Evolutionary conservation across 2,888 invertebrate genomes (phyloP).

Genomic region (Athalia cordata): DNA sequence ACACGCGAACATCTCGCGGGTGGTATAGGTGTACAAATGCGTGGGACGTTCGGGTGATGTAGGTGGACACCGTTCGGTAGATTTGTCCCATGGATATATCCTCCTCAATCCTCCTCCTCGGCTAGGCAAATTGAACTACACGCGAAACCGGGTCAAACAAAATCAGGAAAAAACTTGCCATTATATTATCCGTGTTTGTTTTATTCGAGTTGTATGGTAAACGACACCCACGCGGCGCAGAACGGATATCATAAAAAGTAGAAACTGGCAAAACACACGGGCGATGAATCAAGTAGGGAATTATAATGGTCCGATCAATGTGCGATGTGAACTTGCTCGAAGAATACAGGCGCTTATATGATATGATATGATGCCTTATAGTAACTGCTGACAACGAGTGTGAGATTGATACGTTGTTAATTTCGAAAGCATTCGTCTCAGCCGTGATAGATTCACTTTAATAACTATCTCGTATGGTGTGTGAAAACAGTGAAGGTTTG

Average conservation of each 20-base stretch:
- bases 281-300: too few species aligned
- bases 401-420: conserved; percentile 26
- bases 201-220: not conserved
- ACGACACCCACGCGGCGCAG: not conserved
- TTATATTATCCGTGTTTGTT: not conserved
- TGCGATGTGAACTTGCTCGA: too few species aligned
- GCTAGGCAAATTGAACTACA: not conserved
- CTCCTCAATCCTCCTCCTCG: not conserved
- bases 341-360: too few species aligned
- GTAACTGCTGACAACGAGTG: not conserved
- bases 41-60: conserved; percentile 1
- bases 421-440: conserved; percentile 27
- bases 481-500: conserved; percentile 10
- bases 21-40: not conserved
- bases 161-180: not conserved
- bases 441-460: conserved; percentile 38
- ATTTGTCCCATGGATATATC: not conserved
- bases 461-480: conserved; percentile 1
- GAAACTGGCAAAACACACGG: too few species aligned
- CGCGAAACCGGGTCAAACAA: conserved; percentile 32
- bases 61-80: conserved; percentile 14
- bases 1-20: too few species aligned
- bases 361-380: too few species aligned
- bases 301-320: too few species aligned
- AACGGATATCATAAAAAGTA: too few species aligned